These are phyloP conservation scores for Apamea anceps DNA, from an alignment of 2,888 invertebrate species.

Conservation along the genomic window DNA sequence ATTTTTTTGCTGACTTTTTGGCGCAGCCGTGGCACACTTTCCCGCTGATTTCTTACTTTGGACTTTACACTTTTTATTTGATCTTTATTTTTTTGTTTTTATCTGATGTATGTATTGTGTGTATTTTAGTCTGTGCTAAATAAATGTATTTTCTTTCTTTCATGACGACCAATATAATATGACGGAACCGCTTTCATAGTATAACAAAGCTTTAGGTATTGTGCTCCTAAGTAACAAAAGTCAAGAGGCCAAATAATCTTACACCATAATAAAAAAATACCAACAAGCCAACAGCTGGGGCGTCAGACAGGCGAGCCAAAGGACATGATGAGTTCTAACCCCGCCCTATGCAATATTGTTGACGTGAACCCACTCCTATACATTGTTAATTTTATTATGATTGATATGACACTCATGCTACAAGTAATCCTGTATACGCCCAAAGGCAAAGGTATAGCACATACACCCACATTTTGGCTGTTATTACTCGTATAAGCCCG, in stretches of 20 bases:
- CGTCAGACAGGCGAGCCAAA: conserved; percentile 37
- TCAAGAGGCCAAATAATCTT: neutral
- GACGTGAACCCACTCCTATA: conserved; percentile 45
- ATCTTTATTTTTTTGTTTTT: too few relatives aligned
- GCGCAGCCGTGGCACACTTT: too few relatives aligned
- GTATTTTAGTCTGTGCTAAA: too few relatives aligned
- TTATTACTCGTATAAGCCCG: neutral
- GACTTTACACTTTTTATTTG: too few relatives aligned
- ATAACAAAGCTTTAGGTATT: too few relatives aligned
- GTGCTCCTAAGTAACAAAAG: too few relatives aligned
- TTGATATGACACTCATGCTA: conserved; percentile 40
- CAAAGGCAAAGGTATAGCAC: neutral
- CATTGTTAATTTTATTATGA: conserved; percentile 52
- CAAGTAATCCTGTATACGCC: neutral
- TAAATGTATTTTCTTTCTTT: too few relatives aligned
- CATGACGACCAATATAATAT: too few relatives aligned
- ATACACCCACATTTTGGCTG: neutral
- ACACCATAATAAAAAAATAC: neutral
- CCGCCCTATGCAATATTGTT: conserved; percentile 36
- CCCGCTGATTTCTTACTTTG: too few relatives aligned
- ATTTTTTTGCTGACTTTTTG: too few relatives aligned
- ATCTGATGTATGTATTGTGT: too few relatives aligned
- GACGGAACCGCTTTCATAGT: too few relatives aligned
- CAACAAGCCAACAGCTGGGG: neutral
- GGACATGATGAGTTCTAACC: conserved; percentile 31